Base-by-base conservation (phyloP, 2,113 vertebrate species). In the Otis tarda region DNA sequence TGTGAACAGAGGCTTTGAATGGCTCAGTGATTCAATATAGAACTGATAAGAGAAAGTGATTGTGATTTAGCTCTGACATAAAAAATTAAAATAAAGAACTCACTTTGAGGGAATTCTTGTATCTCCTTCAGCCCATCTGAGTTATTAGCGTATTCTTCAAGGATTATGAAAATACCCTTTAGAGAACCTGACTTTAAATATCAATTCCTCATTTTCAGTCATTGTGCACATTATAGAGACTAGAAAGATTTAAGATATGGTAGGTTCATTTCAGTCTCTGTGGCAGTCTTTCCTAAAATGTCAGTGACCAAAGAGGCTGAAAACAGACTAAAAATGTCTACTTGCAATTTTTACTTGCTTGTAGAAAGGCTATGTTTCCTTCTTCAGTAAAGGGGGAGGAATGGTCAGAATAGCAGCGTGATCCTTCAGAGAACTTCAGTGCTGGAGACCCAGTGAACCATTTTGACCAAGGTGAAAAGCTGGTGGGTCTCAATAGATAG, bases 11-110 rank as follows among this genome's bases (percentile, higher is more conserved):
- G 35, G 45, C 41, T 89, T 91, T 10, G 1, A 85, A 79, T 0
- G 1, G 71, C 37, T 90, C 76, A 65, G 28, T 73, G 81, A 68
- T 61, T 65, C 70, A 33, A 7, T 57, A 45, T 55, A 76, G 85
- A 94, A 93, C 31, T 81, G 70, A 22, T 73, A n/a, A 0, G 16
- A 82, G 61, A 75, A 90, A 74, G 8, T 1, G 59, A 80, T 71
- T 90, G 63, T 88, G 78, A 82, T 93, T 95, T 87, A 95, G 31
- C 17, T 91, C 57, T 76, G 89, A 80, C 69, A 82, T 47, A 73
- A 86, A 50, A 35, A 86, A 77, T 83, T 69, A 45, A 83, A 92
- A 92, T 73, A 56, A 83, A 92, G 89, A 74, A 45, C 55, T 86
- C 33, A 12, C 71, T 88, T 90, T 37, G 50, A 45, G 41, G 50